A percentile compares a stretch with the other conserved stretches of the same genome.
Evolutionary conservation across 2,888 invertebrate species (phyloP).

Genomic region (Chrysolina oricalcia): DNA sequence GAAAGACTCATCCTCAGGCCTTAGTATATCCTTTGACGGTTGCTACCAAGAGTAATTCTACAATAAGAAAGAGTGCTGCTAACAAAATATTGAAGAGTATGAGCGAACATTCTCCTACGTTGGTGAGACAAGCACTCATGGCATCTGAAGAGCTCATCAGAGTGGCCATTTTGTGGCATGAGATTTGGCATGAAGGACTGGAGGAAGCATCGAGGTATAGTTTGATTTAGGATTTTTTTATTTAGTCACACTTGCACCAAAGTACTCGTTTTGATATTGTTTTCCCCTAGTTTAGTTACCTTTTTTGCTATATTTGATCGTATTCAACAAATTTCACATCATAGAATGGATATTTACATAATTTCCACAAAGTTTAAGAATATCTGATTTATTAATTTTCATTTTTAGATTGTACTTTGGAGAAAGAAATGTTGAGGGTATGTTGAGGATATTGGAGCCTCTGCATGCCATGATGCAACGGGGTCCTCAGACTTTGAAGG

Average conservation of each 20-base stretch:
- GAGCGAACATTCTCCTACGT: constrained; percentile 92
- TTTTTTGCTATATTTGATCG: no score
- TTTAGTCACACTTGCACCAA: not conserved
- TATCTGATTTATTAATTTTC: not conserved
- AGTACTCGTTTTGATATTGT: not conserved
- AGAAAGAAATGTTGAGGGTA: constrained; percentile 95
- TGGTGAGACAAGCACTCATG: constrained; percentile 97
- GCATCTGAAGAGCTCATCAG: constrained; percentile 97
- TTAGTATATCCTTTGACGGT: constrained; percentile 98
- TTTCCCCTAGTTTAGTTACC: no score
- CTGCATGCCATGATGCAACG: constrained; percentile 94
- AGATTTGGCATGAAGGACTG: constrained; percentile 98
- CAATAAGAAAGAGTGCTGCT: constrained; percentile 90
- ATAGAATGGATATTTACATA: no score
- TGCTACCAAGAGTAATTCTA: constrained; percentile 94
- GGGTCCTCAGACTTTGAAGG: constrained; percentile 96
- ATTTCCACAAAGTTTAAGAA: no score
- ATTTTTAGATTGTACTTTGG: constrained; percentile 88
- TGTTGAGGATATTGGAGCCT: constrained; percentile 97
- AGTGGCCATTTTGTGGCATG: constrained; percentile 99
- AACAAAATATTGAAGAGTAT: constrained; percentile 95
- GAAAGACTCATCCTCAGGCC: constrained; percentile 98
- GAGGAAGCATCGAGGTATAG: constrained; percentile 89
- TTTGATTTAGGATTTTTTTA: not conserved
- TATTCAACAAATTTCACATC: no score